These are phyloP conservation scores for Neotoma lepida DNA, from an alignment of 2,113 vertebrate genomes.

Conservation along the genomic window DNA sequence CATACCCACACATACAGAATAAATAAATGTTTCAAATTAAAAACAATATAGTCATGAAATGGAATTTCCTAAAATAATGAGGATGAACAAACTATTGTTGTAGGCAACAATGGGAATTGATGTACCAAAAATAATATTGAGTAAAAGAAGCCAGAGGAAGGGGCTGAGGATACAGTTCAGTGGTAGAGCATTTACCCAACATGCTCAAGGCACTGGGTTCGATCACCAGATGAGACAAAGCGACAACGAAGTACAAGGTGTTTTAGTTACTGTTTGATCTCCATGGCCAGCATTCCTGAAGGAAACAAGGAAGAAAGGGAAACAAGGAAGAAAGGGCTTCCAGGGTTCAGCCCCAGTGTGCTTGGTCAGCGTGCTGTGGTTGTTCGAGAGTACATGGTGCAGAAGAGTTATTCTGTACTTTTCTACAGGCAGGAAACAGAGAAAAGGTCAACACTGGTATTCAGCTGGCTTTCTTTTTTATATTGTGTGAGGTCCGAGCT, in stretches of 20 bases:
- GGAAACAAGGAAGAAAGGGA: not conserved
- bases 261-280: not conserved
- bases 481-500: not conserved
- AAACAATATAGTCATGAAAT: not conserved
- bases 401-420: not conserved
- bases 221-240: not conserved
- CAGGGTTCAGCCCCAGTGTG: not conserved
- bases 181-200: not conserved
- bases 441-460: not conserved
- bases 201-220: not conserved
- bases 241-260: not conserved
- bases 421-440: not conserved
- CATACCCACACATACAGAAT: not conserved
- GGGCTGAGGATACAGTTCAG: too few species aligned
- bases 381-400: too few species aligned
- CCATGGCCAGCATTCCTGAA: not conserved
- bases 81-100: not conserved
- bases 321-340: too few species aligned
- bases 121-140: not conserved
- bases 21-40: not conserved
- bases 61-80: not conserved
- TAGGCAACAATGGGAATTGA: not conserved
- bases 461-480: not conserved
- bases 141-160: not conserved
- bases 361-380: not conserved